Base-by-base conservation (phyloP, 1,140 invertebrate species). In the roundworm (Caenorhabditis elegans) region DNA sequence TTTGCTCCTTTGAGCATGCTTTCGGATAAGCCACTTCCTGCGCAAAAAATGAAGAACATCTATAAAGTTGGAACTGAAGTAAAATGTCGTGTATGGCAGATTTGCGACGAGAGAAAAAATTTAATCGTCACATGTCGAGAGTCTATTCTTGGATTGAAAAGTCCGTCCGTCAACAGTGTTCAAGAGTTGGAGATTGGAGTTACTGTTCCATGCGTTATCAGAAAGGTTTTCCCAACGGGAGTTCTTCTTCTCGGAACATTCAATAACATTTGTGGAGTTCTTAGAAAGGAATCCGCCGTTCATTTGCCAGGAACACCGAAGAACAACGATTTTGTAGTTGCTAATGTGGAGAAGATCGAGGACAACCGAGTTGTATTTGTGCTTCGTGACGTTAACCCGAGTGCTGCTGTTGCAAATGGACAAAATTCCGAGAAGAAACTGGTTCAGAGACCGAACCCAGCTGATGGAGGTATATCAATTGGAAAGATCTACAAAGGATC, bases 51-150 rank as follows among this genome's bases (percentile, higher is more conserved):
- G 11, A 70, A 70, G 22, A 49, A 83, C 2, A 39, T 60, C 13
- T 47, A 43, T 13, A 19, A 83, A 28, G 78, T 88, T 55, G 78
- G 84, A 5, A 88, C 88, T 22, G 80, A 85, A 34, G 17, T 88
- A 8, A 70, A 79, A 13, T 88, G 87, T 65, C 87, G 87, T 55
- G 79, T 88, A 1, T 48, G 87, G 17, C 83, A 84, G 49, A 36
- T 84, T n/a, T 83, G 85, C 31, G 13, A 82, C 13, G 47, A 76
- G 47, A 31, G 53, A 49, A 86, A 80, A n/a, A 78, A 79, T 36
- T 77, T 75, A n/a, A 84, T 78, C 19, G 60, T 70, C 10, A 70
- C 60, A 2, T 70, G 60, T 13, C 60, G 60, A 1, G 60, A 70
- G n/a, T 26, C 28, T 22, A 70, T 70, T 22, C n/a, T 70, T 4